Evolutionary conservation across 1,140 invertebrate species (phyloP), one percentile per base, ranked within the genome.

Genomic region (Choristoneura fumiferana): DNA sequence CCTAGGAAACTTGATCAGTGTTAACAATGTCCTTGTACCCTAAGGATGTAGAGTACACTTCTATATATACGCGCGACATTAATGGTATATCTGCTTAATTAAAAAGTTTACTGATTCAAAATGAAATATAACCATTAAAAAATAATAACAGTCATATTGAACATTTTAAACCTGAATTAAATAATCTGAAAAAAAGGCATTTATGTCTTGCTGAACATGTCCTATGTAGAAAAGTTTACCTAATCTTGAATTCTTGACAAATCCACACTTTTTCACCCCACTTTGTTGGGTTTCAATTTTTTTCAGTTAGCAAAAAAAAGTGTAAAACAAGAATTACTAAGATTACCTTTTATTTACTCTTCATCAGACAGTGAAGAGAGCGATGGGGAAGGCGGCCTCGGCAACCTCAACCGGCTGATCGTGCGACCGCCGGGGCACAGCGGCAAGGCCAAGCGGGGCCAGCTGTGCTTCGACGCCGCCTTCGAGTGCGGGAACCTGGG

Each of bases 401-500:
- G 98, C 4, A 99, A 99, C 89, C 94, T 99, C 8, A 97, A 95
- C 70, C 93, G 97, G 54, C 91, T 98, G 65, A 95, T 98, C n/a
- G 95, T 98, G 77, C 90, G 97, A 18, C 98, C 98, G 9, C 95
- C 97, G 0, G 97, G 96, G 0, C 97, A 98, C 85, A 96, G 95
- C 73, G 98, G 98, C 0, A 98, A 98, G 88, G 96, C 96, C 10
- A 98, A 98, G 87, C 93, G 92, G 62, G 98, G 98, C 5, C 97
- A 99, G 83, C 90, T 99, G 0, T 98, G 98, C 71, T 99, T 99
- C 88, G 98, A 99, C 90, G 98, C 98, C 8, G 95, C 96, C 2
- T 99, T 98, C 87, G 98, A 99, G 90, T 97, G 96, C 62, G 98
- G 98, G 5, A 99, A 99, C 90, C 91, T 99, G 10, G 98, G 98